Conservation (phyloP, 2,797 vertebrate species). For the Fistularia tabacaria region DNA sequence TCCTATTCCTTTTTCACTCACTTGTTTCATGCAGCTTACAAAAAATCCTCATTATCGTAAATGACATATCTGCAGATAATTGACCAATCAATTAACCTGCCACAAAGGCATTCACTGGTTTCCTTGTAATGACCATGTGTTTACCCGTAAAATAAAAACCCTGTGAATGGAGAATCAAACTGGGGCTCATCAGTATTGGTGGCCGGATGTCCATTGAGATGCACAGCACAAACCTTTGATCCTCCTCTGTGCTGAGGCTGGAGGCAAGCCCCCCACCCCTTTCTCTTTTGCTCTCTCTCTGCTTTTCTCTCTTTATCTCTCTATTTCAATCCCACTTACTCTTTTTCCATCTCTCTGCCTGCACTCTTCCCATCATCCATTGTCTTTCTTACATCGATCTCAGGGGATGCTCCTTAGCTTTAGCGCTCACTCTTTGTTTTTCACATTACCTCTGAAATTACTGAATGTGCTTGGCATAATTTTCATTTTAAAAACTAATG, state of each 20-base stretch:
- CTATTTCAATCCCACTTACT: no score
- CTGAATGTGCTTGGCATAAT: constrained; percentile 39
- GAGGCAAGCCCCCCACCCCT: constrained; percentile 61
- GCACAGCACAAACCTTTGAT: constrained; percentile 76
- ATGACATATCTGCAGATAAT: constrained; percentile 4
- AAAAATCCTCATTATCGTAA: neutral
- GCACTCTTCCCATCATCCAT: constrained; percentile 57
- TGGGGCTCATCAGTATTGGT: constrained; percentile 72
- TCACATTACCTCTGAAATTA: constrained; percentile 50
- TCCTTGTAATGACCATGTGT: constrained; percentile 48
- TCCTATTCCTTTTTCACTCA: no score
- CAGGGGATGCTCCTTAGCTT: constrained; percentile 58
- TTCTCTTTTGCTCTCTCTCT: constrained; percentile 25
- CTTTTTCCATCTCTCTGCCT: constrained; percentile 20
- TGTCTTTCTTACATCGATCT: constrained; percentile 52
- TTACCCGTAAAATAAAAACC: constrained; percentile 53
- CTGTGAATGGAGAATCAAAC: constrained; percentile 63
- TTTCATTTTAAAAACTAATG: constrained; percentile 30
- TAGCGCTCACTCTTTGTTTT: constrained; percentile 51
- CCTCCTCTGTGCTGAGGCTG: constrained; percentile 67
- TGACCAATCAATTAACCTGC: constrained; percentile 2
- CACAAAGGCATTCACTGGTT: constrained; percentile 22
- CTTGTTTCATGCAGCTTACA: no score
- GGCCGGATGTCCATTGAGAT: constrained; percentile 74
- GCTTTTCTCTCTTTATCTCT: constrained; percentile 18